Conservation (phyloP, 2,888 invertebrate species). For the Ectobius pallidus region DNA sequence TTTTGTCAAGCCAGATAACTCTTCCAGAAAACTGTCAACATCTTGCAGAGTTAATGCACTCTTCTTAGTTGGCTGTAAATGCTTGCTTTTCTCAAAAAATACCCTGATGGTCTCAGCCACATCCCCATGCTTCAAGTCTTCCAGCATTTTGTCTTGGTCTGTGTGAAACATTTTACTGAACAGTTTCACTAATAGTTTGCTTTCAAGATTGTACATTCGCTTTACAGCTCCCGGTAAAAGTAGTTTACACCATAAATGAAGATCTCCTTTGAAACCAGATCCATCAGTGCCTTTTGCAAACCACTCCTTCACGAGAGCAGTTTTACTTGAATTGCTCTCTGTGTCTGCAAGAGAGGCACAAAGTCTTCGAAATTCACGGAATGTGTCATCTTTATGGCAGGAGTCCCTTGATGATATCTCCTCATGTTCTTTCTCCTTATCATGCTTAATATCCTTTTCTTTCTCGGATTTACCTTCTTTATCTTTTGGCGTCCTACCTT, state of each 20-base stretch:
- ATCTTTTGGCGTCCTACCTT: constrained; percentile 31
- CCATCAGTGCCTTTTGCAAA: constrained; percentile 62
- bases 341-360: constrained; percentile 79
- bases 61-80: constrained; percentile 65
- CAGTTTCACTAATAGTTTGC: constrained; percentile 87
- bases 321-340: constrained; percentile 82
- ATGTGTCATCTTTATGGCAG: constrained; percentile 68
- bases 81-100: constrained; percentile 72
- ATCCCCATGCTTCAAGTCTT: constrained; percentile 88
- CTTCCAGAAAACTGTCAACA: constrained; percentile 74
- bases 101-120: constrained; percentile 83
- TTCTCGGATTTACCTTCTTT: constrained; percentile 37
- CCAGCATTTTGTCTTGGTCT: constrained; percentile 80
- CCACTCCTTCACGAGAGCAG: constrained; percentile 70
- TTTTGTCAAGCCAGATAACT: constrained; percentile 75
- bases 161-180: constrained; percentile 80
- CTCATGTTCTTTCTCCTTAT: constrained; percentile 37
- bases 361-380: constrained; percentile 76
- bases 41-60: constrained; percentile 77
- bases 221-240: constrained; percentile 83
- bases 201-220: constrained; percentile 89
- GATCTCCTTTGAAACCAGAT: constrained; percentile 74
- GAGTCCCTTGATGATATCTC: neutral
- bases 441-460: constrained; percentile 46
- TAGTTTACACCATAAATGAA: constrained; percentile 80